Evolutionary conservation across 2,113 vertebrate genomes (phyloP), one percentile per base, ranked within the genome.

Genomic region (Onychorhynchus coronatus): DNA sequence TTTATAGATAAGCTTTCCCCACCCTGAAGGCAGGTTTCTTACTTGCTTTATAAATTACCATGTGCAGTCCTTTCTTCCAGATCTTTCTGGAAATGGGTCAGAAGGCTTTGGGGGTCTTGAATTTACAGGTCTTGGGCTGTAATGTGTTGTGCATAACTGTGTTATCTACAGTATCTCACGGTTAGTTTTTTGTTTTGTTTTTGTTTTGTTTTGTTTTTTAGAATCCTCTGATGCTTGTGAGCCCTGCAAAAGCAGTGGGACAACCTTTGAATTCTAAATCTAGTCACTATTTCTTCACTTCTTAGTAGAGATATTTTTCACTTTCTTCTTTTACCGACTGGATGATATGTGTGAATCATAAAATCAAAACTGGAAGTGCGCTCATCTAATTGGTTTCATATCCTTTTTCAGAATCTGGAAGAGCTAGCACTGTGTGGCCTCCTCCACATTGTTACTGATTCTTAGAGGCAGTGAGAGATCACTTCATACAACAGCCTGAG

Each of bases 271-370:
- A 25, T 90, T 95, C 46, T 56, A 55, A 68, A 56, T 70, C 9
- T 76, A 49, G 12, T 2, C 15, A 20, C n/a, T 93, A 0, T 76
- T 85, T 65, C 24, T 76, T 83, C 30, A 5, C 18, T 76, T 63
- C n/a, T 76, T 59, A 25, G 21, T 56, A 25, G 6, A 70, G 15
- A 4, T 61, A 17, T 33, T 79, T 76, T 84, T 62, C 7, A 16
- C 25, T 70, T 86, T 68, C 7, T 75, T 83, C 30, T 92, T 55
- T 77, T 44, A 42, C 16, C 6, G 2, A 9, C 5, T 61, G 39
- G 12, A 59, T 1, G 0, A 42, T 66, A 9, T 1, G 37, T 1
- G 1, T 50, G 21, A 74, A 74, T 58, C 18, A 46, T 14, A 81
- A 71, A 50, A 62, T 11, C 14, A 67, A 80, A 81, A 42, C 30